A percentile compares a stretch with the other conserved stretches of the same genome.
These are phyloP conservation scores for Petrocephalus sullivani DNA, from an alignment of 2,797 vertebrate genomes.

Conservation along the genomic window DNA sequence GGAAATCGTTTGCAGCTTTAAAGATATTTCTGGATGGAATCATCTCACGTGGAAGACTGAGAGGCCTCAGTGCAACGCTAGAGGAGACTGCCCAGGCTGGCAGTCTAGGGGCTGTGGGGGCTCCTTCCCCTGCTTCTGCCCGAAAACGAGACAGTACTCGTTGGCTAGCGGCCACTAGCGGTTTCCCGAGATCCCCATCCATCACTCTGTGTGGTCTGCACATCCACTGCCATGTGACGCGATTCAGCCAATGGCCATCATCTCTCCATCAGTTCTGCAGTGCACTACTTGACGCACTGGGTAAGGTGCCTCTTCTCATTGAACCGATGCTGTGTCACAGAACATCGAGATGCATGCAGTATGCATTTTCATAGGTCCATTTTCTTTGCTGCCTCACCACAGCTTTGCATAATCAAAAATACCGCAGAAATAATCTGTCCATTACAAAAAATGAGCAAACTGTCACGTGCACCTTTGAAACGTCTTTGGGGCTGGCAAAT, in stretches of 20 bases:
- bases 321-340: not conserved
- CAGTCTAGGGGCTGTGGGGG: not conserved
- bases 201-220: conserved; percentile 15
- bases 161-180: no score
- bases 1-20: not conserved
- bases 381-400: not conserved
- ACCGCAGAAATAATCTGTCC: not conserved
- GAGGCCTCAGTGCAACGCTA: not conserved
- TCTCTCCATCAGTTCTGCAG: conserved; percentile 25
- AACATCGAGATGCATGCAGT: not conserved
- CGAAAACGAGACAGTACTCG: not conserved
- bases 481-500: not conserved
- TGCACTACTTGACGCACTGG: not conserved
- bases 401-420: not conserved
- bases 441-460: not conserved
- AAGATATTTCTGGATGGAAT: not conserved
- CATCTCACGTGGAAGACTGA: not conserved
- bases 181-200: conserved; percentile 18
- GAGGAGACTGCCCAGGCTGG: conserved; percentile 12
- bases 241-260: conserved; percentile 19
- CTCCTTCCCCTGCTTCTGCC: not conserved
- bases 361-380: not conserved
- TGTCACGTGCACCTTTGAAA: not conserved
- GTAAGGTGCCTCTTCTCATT: not conserved
- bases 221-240: not conserved